phyloP scores from a whole-genome alignment of 92 coral and sea anemone species.

The Paramuricea clavata region DNA sequence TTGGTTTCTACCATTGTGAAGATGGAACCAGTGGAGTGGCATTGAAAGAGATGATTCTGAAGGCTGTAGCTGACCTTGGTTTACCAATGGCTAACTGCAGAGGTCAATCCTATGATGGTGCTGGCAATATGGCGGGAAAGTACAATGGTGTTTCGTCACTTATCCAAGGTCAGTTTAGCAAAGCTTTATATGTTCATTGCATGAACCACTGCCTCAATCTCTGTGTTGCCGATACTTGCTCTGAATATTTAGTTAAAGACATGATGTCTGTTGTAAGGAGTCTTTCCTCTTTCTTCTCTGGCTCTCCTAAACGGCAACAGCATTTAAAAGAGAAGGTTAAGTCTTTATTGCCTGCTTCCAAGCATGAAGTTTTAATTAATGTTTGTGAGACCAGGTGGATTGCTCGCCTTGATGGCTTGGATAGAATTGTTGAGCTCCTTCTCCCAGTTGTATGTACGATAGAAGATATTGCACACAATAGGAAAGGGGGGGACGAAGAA shows the following conservation, averaged over 20 bases:
- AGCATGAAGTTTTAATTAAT: slow-evolving; percentile 61
- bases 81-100: slow-evolving; percentile 63
- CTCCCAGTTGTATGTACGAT: slow-evolving; percentile 69
- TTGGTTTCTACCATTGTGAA: slow-evolving; percentile 7
- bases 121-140: slow-evolving; percentile 52
- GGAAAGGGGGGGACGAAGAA: slow-evolving; percentile 29
- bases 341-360: slow-evolving; percentile 51
- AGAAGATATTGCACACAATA: slow-evolving; percentile 71
- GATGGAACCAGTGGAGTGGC: slow-evolving; percentile 64
- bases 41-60: slow-evolving; percentile 60
- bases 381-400: slow-evolving; percentile 71
- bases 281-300: slow-evolving; percentile 62
- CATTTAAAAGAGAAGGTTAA: slow-evolving; percentile 52
- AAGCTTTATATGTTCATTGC: slow-evolving; percentile 70
- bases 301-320: slow-evolving; percentile 74
- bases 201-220: slow-evolving; percentile 73
- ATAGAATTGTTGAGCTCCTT: slow-evolving; percentile 68
- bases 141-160: slow-evolving; percentile 43
- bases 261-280: slow-evolving; percentile 69
- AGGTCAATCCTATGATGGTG: slow-evolving; percentile 48
- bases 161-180: slow-evolving; percentile 43
- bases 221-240: slow-evolving; percentile 72
- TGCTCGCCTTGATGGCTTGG: slow-evolving; percentile 66
- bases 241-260: slow-evolving; percentile 66
- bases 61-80: slow-evolving; percentile 69